phyloP scores from a whole-genome alignment of 2,797 vertebrate species.

The Sebastolobus alascanus region DNA sequence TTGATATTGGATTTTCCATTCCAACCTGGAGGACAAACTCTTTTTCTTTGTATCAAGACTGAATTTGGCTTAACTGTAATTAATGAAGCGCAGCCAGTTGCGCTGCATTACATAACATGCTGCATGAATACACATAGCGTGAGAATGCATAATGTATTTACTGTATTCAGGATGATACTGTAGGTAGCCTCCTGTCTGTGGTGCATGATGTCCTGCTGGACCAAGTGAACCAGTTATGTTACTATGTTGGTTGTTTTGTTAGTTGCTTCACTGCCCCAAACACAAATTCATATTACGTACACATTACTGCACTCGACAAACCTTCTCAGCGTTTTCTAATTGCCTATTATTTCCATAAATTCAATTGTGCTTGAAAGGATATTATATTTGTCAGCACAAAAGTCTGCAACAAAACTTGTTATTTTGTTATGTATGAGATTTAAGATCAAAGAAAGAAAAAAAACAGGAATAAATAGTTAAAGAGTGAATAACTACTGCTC shows the following conservation, averaged over 20 bases:
- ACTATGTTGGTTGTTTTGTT: slow-evolving; percentile 32
- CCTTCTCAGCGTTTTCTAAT: slow-evolving; percentile 33
- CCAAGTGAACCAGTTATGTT: slow-evolving; percentile 45
- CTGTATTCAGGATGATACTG: slow-evolving; percentile 16
- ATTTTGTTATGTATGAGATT: slow-evolving; percentile 26
- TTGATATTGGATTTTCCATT: slow-evolving; percentile 31
- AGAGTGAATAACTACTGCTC: slow-evolving; percentile 61
- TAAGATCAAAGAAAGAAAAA: slow-evolving; percentile 51
- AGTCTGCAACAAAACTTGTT: slow-evolving; percentile 12
- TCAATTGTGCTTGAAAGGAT: slow-evolving; percentile 31
- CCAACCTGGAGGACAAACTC: slow-evolving; percentile 18
- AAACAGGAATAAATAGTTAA: slow-evolving; percentile 48
- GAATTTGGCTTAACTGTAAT: slow-evolving; percentile 34
- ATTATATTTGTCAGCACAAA: slow-evolving; percentile 21
- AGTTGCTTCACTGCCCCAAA: slow-evolving; percentile 42
- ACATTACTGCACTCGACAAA: slow-evolving; percentile 45
- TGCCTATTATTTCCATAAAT: slow-evolving; percentile 42
- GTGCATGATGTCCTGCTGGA: slow-evolving; percentile 32
- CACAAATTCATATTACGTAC: slow-evolving; percentile 43
- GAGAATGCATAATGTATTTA: slow-evolving; percentile 21
- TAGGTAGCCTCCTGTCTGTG: slow-evolving; percentile 39
- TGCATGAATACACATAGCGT: slow-evolving; percentile 40
- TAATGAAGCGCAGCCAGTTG: slow-evolving; percentile 28
- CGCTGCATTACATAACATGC: slow-evolving; percentile 24
- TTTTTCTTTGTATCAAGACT: slow-evolving; percentile 18